Evolutionary conservation across 2,113 vertebrate genomes (phyloP), one percentile per base, ranked within the genome.

Genomic region (Labeo catla): DNA sequence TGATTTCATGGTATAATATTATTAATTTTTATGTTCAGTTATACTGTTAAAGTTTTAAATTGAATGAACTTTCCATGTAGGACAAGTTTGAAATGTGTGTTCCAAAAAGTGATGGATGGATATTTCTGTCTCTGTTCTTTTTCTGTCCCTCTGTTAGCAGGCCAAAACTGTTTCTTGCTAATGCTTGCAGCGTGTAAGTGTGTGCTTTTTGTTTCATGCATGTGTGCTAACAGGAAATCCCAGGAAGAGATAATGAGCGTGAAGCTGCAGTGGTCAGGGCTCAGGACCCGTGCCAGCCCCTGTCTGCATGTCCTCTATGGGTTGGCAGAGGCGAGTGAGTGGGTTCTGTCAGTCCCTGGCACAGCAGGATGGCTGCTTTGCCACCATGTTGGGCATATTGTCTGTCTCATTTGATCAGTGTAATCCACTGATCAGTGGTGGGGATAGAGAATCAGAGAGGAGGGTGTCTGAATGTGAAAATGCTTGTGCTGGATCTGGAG

Each of bases 371-470:
- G 65, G 49, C 76, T 84, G 72, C 59, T 76, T 81, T 85, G 89
- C 85, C 87, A 82, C 66, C 84, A 88, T 65, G 72, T 63, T 84
- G 68, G 84, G 81, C 83, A 88, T 87, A 89, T 87, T 78, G 84
- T 87, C 86, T 84, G 88, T 89, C 88, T 89, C 85, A 85, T 87
- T 84, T 82, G 65, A 89, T 89, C 86, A 89, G 88, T 76, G 84
- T 87, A 87, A 89, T 86, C 36, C 88, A 80, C 79, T 84, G 86
- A 87, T 79, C 72, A 63, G 83, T 83, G 65, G 54, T 39, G 59
- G 66, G 45, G 16, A 39, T 73, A 39, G 66, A 73, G 34, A 83
- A 54, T 36, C 23, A 7, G 39, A 66, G 61, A 65, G 43, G 61
- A 72, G 63, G 59, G 50, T 43, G 47, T 39, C 10, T 68, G 66